Evolutionary conservation across 2,888 invertebrate species (phyloP), one percentile per base, ranked within the genome.

Genomic region (Drosophila aldrichi): DNA sequence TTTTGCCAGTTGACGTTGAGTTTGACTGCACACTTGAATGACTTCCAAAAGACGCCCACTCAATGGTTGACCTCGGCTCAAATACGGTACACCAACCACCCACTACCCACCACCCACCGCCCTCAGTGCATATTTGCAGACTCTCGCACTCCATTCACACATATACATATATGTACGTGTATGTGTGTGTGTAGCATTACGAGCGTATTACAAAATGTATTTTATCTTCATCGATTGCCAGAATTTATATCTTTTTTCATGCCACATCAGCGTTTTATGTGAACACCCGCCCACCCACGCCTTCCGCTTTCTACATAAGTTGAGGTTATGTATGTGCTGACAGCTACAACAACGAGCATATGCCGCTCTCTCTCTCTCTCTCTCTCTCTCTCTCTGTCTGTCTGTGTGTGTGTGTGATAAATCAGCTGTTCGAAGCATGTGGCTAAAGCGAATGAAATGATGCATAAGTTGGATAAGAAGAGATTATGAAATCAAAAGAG

Each of bases 201-300:
- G 65, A 79, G 74, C 74, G 81, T 79, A 87, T 89, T 89, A 88
- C 84, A 85, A 87, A 90, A 87, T 89, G 88, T 87, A 91, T 89
- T 90, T 91, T 89, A 91, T 91, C 88, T 91, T 82, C 87, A 89
- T 87, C 90, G 91, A 90, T 88, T 89, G 87, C 78, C 86, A 79
- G 86, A 91, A 90, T 90, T 87, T 90, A 90, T 88, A 88, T 87
- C 81, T 88, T 88, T 88, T 85, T 84, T 87, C 82, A 89, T 89
- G 85, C 88, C 77, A 81, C 87, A 89, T 87, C 88, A 81, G 85
- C 88, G 76, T 74, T 86, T 82, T 78, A 81, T 83, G 72, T 74
- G 80, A 62, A 54, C 63, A 46, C 20, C 25, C 34, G 14, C 18
- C 14, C 25, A 14, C 9, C 3, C 29, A 29, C 29, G 29, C 41